Evolutionary conservation across 2,113 vertebrate genomes (phyloP), one percentile per base, ranked within the genome.

Genomic region (Siniperca chuatsi): DNA sequence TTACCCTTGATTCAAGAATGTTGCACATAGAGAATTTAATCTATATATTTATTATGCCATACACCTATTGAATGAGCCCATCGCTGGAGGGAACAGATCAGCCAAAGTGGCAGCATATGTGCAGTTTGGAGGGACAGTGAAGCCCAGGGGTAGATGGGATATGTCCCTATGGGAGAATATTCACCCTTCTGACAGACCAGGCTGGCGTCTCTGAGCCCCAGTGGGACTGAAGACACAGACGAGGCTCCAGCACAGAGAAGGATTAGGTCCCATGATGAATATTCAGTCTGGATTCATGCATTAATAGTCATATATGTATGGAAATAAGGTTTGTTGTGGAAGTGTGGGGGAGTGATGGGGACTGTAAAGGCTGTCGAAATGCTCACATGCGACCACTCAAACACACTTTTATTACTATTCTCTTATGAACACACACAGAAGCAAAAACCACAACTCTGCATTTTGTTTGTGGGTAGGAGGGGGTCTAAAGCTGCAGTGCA

Each of bases 261-360:
- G 75, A 85, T 89, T 70, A 89, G 60, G 44, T 69, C 68, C 40
- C 62, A 50, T 62, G 46, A 85, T 90, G 84, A 85, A 89, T 92
- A 83, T 87, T 89, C 64, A 89, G 64, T 68, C 33, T 57, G 64
- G 23, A 21, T 75, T 80, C 75, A 79, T 13, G 71, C 73, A 76
- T 87, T 87, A 79, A 82, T 83, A 85, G 57, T 84, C 72, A 82
- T 84, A 15, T 75, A 61, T 85, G 57, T 69, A 81, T 89, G 78
- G 21, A 78, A 73, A 83, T 83, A 2, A 57, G 54, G 12, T 50
- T 75, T 33, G 4, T 72, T 40, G 1, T 74, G 66, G 50, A 25
- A 64, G 54, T 25, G 44, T 20, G 71, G 13, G 40, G 29, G 62
- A 40, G 57, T 35, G 54, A 50, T 20, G 44, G 35, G 25, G 33